These are phyloP conservation scores for Thymallus thymallus DNA, from an alignment of 2,113 vertebrate genomes.

Conservation along the genomic window DNA sequence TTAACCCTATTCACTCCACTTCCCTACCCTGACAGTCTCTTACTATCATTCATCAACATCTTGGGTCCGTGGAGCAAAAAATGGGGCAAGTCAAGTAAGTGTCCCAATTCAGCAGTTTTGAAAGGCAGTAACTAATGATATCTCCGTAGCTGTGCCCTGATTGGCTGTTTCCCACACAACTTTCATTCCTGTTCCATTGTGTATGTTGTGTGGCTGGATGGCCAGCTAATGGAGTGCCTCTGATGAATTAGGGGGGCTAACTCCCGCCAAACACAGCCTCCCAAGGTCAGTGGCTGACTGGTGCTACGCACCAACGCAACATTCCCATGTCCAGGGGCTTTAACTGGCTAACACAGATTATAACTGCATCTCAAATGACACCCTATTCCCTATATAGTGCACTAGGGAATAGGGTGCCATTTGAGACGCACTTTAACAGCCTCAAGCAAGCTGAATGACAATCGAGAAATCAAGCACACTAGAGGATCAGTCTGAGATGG, in stretches of 20 bases:
- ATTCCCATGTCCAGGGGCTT: conserved; percentile 70
- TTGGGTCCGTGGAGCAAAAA: conserved; percentile 68
- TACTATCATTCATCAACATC: conserved; percentile 72
- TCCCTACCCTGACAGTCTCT: conserved; percentile 59
- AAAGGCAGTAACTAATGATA: conserved; percentile 76
- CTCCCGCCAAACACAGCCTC: conserved; percentile 65
- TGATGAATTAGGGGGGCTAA: conserved; percentile 74
- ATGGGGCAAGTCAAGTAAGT: conserved; percentile 74
- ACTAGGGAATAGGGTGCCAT: no score
- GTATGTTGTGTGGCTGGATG: conserved; percentile 67
- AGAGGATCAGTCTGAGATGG: conserved; percentile 33
- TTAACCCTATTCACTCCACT: conserved; percentile 66
- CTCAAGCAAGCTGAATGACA: conserved; percentile 58
- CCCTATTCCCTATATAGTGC: no score
- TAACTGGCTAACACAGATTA: conserved; percentile 47
- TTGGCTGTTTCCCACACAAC: conserved; percentile 64
- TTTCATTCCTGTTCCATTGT: conserved; percentile 61
- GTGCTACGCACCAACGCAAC: conserved; percentile 12
- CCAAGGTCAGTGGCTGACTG: conserved; percentile 67
- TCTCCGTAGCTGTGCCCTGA: conserved; percentile 47
- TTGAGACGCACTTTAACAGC: conserved; percentile 11
- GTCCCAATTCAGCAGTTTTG: conserved; percentile 77
- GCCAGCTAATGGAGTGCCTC: conserved; percentile 77
- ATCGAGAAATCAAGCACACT: conserved; percentile 40
- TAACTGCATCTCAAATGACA: no score